These are phyloP conservation scores for Oryzias javanicus DNA, from an alignment of 2,113 vertebrate species.

Conservation along the genomic window DNA sequence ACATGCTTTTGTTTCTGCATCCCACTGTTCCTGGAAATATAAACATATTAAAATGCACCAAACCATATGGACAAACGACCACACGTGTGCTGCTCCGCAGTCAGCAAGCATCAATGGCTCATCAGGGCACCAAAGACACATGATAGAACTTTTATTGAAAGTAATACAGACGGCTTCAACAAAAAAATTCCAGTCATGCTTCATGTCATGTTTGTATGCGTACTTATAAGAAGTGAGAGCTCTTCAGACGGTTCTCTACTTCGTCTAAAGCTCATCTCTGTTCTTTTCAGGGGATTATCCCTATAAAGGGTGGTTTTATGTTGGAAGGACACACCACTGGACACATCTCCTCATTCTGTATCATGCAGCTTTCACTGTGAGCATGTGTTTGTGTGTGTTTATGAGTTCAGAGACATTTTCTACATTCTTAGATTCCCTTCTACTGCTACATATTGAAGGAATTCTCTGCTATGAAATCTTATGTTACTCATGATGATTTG, in stretches of 20 bases:
- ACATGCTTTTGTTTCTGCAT: not conserved
- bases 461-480: no score
- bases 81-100: not conserved
- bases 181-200: constrained; percentile 1
- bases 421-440: no score
- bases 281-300: constrained; percentile 32
- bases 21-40: not conserved
- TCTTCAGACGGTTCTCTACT: constrained; percentile 15
- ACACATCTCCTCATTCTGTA: constrained; percentile 33
- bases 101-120: not conserved
- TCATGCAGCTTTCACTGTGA: constrained; percentile 26
- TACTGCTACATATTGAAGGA: no score
- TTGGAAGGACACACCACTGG: constrained; percentile 35
- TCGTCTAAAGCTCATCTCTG: constrained; percentile 19
- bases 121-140: constrained; percentile 1
- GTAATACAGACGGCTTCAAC: not conserved
- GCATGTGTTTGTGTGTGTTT: not conserved
- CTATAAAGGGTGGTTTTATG: constrained; percentile 9
- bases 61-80: not conserved
- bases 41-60: constrained; percentile 2
- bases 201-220: constrained; percentile 10
- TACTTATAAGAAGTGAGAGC: not conserved
- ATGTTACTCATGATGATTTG: no score
- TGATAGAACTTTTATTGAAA: not conserved
- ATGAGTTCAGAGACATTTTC: not conserved